These are phyloP conservation scores for Ovis canadensis DNA, from an alignment of 2,113 vertebrate genomes.

Conservation along the genomic window DNA sequence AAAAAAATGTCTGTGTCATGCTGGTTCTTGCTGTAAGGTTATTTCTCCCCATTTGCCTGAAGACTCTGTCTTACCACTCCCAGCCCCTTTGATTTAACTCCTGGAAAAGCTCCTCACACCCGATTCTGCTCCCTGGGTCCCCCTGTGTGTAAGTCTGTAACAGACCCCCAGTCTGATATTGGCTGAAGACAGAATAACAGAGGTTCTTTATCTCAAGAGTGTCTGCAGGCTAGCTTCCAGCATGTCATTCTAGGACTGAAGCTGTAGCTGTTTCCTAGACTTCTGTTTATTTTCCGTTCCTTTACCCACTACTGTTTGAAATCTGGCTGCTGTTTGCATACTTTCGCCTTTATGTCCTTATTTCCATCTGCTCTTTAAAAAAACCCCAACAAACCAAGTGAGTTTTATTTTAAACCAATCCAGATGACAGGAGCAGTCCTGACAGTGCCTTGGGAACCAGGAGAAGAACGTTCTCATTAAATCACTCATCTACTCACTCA, in stretches of 20 bases:
- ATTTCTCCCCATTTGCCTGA: not conserved
- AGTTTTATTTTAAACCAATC: slow-evolving; percentile 59
- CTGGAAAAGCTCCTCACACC: not conserved
- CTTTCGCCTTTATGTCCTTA: not conserved
- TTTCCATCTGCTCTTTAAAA: slow-evolving; percentile 53
- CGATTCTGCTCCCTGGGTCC: not conserved
- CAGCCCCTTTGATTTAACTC: not conserved
- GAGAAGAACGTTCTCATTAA: not conserved
- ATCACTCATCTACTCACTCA: not conserved
- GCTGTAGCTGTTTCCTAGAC: not conserved
- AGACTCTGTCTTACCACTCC: slow-evolving; percentile 5
- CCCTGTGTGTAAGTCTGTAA: not conserved
- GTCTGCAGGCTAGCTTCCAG: not conserved
- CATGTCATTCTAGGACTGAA: not conserved
- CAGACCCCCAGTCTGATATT: not conserved
- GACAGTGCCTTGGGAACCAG: not conserved
- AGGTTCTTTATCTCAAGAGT: not conserved
- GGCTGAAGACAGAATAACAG: not conserved
- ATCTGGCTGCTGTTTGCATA: slow-evolving; percentile 31
- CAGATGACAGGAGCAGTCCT: slow-evolving; percentile 1
- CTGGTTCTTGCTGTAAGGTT: not conserved
- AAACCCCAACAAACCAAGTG: not conserved
- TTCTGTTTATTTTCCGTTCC: slow-evolving; percentile 14
- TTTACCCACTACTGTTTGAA: not conserved
- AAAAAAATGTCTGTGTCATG: not conserved